These are phyloP conservation scores for Pteromalus puparum DNA, from an alignment of 1,140 invertebrate species.

Conservation along the genomic window DNA sequence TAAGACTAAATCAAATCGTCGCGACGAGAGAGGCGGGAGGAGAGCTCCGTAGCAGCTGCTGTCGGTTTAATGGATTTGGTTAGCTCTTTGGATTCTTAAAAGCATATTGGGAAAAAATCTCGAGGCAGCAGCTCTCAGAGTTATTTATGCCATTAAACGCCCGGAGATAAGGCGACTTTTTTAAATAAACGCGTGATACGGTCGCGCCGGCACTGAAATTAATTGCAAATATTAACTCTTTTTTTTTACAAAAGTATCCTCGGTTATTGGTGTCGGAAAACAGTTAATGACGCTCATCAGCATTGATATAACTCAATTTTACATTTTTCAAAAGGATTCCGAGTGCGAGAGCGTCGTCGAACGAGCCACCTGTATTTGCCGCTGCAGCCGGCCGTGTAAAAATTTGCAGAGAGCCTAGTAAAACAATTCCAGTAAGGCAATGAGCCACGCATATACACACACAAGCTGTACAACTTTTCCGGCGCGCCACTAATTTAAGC, in stretches of 20 bases:
- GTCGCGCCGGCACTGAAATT: background rate
- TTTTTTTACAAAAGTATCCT: background rate
- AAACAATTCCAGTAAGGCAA: slow-evolving; percentile 59
- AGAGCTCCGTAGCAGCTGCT: slow-evolving; percentile 35
- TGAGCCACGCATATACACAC: background rate
- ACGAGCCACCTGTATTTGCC: no score
- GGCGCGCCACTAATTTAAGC: slow-evolving; percentile 70
- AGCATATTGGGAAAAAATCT: slow-evolving; percentile 41
- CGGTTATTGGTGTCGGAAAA: no score
- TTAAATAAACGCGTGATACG: background rate
- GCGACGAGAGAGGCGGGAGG: background rate
- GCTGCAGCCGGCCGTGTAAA: no score
- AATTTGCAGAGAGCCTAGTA: slow-evolving; percentile 56
- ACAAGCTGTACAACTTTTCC: slow-evolving; percentile 52
- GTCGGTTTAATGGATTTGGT: slow-evolving; percentile 49
- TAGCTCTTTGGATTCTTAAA: slow-evolving; percentile 31
- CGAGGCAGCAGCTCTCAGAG: background rate
- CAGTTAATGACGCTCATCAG: no score
- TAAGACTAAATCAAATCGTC: slow-evolving; percentile 46
- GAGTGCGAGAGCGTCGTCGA: no score
- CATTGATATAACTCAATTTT: background rate
- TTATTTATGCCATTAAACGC: slow-evolving; percentile 38
- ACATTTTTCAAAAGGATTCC: no score
- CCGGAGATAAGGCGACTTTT: slow-evolving; percentile 30
- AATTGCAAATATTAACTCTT: slow-evolving; percentile 26